Percentiles rank a stretch among this genome's conserved stretches.
Evolutionary conservation across 30 jellyfish, hydroid and myxozoan genomes (phyloP).

Genomic region (Aurelia sp.): DNA sequence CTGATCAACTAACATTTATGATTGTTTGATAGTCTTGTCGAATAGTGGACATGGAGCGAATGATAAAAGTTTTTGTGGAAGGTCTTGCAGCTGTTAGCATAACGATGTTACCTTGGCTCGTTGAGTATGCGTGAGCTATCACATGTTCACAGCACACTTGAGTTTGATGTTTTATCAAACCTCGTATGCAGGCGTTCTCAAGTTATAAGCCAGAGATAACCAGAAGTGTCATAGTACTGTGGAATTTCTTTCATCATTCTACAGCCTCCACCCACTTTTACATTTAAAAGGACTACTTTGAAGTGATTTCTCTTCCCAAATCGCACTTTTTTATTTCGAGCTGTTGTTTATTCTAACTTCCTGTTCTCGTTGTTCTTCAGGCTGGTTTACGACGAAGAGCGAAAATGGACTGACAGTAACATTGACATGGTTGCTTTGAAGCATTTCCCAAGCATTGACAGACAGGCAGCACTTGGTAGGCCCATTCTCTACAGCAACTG

Average conservation of each 20-base stretch:
- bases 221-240: not conserved
- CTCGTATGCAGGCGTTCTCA: not conserved
- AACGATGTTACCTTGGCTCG: not conserved
- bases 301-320: no score
- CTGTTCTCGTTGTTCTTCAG: constrained; percentile 10
- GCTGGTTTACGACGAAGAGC: constrained; percentile 90
- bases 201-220: not conserved
- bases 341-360: no score
- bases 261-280: constrained; percentile 1
- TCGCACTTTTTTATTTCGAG: no score
- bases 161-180: constrained; percentile 4
- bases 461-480: constrained; percentile 77
- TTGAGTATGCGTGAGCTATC: constrained; percentile 7
- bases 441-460: constrained; percentile 93
- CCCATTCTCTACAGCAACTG: constrained; percentile 99
- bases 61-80: no score
- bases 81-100: no score
- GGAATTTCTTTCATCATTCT: not conserved
- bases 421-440: constrained; percentile 91
- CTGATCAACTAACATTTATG: no score
- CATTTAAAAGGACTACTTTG: not conserved
- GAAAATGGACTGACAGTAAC: constrained; percentile 94
- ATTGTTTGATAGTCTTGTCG: no score
- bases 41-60: no score
- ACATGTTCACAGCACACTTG: not conserved